Evolutionary conservation across 1,140 invertebrate genomes (phyloP).

Genomic region (Atta colombica): DNA sequence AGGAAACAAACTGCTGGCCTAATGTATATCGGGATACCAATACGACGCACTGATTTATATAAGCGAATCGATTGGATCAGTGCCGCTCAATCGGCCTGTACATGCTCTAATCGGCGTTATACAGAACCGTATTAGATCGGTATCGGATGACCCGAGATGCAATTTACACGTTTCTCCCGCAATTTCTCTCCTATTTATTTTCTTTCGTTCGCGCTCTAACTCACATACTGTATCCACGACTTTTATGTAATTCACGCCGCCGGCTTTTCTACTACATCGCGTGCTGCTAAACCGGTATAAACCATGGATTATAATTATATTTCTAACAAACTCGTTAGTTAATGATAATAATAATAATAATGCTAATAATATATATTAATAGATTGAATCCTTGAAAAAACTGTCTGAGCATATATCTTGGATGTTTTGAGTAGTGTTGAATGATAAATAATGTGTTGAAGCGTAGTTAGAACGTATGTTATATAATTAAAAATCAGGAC

Average conservation of each 20-base stretch:
- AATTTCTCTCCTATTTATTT: conserved; percentile 52
- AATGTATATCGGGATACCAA: conserved; percentile 48
- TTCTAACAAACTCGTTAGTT: conserved; percentile 48
- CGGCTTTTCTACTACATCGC: conserved; percentile 32
- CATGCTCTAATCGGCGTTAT: conserved; percentile 61
- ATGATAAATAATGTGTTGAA: background rate
- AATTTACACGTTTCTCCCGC: conserved; percentile 72
- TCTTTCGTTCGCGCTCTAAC: background rate
- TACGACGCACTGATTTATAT: conserved; percentile 53
- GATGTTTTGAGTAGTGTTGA: background rate
- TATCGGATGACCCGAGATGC: conserved; percentile 60
- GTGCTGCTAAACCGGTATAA: conserved; percentile 15
- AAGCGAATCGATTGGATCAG: conserved; percentile 66
- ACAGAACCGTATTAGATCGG: conserved; percentile 55
- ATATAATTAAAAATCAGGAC: conserved; percentile 35
- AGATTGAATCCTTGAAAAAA: background rate
- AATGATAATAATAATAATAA: conserved; percentile 45
- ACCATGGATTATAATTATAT: conserved; percentile 42
- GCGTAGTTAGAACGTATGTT: background rate
- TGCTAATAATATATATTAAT: conserved; percentile 31
- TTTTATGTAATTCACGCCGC: conserved; percentile 63
- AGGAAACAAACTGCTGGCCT: conserved; percentile 56
- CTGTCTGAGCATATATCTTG: background rate
- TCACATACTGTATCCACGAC: conserved; percentile 37
- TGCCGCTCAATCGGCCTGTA: conserved; percentile 70